phyloP scores from a whole-genome alignment of 1,140 invertebrate genomes.

The Neoseiulus cucumeris region DNA sequence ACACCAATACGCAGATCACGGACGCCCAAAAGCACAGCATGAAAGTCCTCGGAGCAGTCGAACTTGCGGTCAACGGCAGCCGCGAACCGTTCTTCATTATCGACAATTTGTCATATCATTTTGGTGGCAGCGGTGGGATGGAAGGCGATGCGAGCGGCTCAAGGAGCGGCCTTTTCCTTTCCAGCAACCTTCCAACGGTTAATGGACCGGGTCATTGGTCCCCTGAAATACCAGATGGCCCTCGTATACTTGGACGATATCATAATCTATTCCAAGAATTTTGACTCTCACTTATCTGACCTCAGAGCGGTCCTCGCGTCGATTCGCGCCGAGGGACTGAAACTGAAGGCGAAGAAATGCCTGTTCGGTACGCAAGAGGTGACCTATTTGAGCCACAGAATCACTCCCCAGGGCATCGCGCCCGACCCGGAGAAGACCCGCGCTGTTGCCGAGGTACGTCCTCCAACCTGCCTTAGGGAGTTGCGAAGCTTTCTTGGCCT shows the following conservation, averaged over 20 bases:
- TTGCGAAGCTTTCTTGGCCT: conserved; percentile 11
- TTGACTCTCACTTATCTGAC: conserved; percentile 11
- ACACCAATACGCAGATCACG: too few species aligned
- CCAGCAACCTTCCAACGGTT: conserved; percentile 27
- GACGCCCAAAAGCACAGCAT: too few species aligned
- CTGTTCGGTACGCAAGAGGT: conserved; percentile 13
- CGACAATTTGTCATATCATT: too few species aligned
- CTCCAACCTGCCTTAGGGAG: conserved; percentile 13
- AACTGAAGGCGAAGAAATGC: conserved; percentile 17
- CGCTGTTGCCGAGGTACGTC: conserved; percentile 13
- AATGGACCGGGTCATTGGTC: conserved; percentile 25
- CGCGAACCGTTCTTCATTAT: too few species aligned
- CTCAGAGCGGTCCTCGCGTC: neutral
- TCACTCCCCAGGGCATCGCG: conserved; percentile 13
- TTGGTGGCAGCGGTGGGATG: too few species aligned
- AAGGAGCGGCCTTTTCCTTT: too few species aligned
- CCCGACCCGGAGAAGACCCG: conserved; percentile 16
- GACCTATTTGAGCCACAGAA: conserved; percentile 16
- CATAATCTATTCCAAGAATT: conserved; percentile 12
- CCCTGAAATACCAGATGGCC: conserved; percentile 18
- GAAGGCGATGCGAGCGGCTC: too few species aligned
- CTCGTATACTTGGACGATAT: conserved; percentile 22
- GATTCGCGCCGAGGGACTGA: neutral
- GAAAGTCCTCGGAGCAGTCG: too few species aligned
- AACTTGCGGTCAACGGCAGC: too few species aligned